phyloP scores from a whole-genome alignment of 2,888 invertebrate genomes.

The Lumbricus terrestris region DNA sequence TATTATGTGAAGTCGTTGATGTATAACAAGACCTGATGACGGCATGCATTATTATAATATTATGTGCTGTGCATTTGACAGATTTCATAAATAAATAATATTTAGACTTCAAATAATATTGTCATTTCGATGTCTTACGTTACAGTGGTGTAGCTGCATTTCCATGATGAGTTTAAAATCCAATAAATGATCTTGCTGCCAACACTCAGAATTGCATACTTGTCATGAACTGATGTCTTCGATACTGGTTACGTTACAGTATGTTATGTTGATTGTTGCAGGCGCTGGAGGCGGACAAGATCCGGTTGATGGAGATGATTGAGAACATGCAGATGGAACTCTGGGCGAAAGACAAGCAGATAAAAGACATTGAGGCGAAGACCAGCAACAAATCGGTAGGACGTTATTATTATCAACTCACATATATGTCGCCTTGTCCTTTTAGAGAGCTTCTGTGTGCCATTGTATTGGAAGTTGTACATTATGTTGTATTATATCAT shows the following conservation, averaged over 20 bases:
- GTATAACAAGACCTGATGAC: too few species aligned
- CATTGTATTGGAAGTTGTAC: too few species aligned
- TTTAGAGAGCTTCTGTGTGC: too few species aligned
- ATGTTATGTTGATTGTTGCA: neutral
- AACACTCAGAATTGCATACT: neutral
- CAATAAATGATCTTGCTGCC: neutral
- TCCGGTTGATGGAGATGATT: constrained; percentile 5
- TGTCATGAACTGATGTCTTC: neutral
- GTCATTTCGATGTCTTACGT: too few species aligned
- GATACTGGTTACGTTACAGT: neutral
- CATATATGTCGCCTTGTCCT: neutral
- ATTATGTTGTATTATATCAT: too few species aligned
- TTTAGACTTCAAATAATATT: too few species aligned
- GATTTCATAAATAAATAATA: too few species aligned
- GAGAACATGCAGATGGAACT: constrained; percentile 15
- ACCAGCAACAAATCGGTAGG: constrained; percentile 4
- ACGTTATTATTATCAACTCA: neutral
- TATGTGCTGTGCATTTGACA: too few species aligned
- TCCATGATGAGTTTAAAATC: too few species aligned
- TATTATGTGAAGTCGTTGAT: too few species aligned
- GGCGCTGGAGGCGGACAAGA: neutral
- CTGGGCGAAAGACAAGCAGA: neutral
- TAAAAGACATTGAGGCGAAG: neutral
- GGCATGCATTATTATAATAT: too few species aligned
- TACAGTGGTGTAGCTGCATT: too few species aligned